Percentiles rank a stretch among this genome's conserved stretches.
Conservation (phyloP, 2,113 vertebrate genomes). For the Aleadryas rufinucha region DNA sequence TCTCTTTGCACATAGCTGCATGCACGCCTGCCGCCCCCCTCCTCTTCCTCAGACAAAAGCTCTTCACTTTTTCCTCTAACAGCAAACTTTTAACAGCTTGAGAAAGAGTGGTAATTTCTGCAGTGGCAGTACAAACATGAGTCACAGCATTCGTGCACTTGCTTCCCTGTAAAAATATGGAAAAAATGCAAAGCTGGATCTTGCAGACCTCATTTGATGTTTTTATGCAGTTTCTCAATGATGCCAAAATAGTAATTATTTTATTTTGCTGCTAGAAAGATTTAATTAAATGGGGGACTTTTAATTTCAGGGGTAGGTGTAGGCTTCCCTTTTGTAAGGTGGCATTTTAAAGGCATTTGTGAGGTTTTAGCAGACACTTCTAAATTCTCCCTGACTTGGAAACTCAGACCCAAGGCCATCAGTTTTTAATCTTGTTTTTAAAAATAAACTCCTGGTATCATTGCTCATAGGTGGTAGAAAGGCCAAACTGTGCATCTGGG, state of each 20-base stretch:
- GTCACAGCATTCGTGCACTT: neutral
- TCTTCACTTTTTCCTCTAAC: neutral
- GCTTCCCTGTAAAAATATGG: neutral
- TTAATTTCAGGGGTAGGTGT: neutral
- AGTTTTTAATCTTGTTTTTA: neutral
- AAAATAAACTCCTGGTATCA: neutral
- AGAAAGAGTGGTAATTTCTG: neutral
- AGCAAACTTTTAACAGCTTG: neutral
- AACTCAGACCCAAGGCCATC: neutral
- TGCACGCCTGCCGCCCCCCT: neutral
- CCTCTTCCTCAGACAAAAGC: neutral
- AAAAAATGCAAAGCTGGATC: neutral
- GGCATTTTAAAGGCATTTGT: neutral
- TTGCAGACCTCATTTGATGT: neutral
- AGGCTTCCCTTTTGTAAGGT: neutral
- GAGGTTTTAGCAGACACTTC: neutral
- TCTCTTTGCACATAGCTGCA: constrained; percentile 47
- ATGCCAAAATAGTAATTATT: neutral
- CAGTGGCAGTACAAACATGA: neutral
- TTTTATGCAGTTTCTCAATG: neutral
- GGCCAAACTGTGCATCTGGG: neutral
- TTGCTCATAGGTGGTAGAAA: neutral
- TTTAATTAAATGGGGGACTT: neutral
- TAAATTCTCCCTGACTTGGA: neutral
- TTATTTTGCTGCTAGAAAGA: neutral